Evolutionary conservation across 1,140 invertebrate species (phyloP), one percentile per base, ranked within the genome.

Genomic region (Diorhabda carinulata): DNA sequence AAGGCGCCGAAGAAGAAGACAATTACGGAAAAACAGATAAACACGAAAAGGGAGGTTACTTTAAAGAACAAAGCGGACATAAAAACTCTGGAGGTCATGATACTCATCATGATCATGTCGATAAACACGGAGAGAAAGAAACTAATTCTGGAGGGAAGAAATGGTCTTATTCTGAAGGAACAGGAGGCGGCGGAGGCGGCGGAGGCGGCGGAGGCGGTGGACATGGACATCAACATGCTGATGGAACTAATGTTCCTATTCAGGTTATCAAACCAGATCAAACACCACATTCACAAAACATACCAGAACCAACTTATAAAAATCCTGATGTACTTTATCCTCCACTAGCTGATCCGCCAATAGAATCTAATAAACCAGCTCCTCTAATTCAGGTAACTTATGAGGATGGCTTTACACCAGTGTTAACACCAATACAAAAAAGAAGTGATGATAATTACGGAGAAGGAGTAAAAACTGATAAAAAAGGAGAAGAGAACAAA

Each of bases 1-100:
- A 87, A 6, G 78, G 81, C 2, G 82, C 72, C 0, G 80, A 86
- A 63, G 76, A 85, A n/a, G 80, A 86, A 4, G 82, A 83, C 44
- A 80, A 84, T 4, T 84, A 88, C 66, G 88, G 88, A 0, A 85
- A 89, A 43, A 83, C 85, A 67, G 83, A 83, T 0, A 81, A 87
- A 62, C 81, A 84, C 73, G 77, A 81, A 56, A 86, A 90, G 68
- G 87, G 87, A 3, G 82, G 84, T 4, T 83, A 88, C 68, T 79
- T 83, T 52, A 75, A 86, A 66, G 81, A 84, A 2, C 78, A 86
- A 47, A 85, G 87, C 78, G 87, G 86, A 43, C 85, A 89, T 69
- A 84, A 85, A 64, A 66, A 77, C 0, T 78, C 82, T 0, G 82
- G 78, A 3, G 89, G 87, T 0, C 83, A 87, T 63, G 84, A 88